A percentile compares a stretch with the other conserved stretches of the same genome.
These are phyloP conservation scores for Gymnoscelis rufifasciata DNA, from an alignment of 2,888 invertebrate genomes.

Conservation along the genomic window DNA sequence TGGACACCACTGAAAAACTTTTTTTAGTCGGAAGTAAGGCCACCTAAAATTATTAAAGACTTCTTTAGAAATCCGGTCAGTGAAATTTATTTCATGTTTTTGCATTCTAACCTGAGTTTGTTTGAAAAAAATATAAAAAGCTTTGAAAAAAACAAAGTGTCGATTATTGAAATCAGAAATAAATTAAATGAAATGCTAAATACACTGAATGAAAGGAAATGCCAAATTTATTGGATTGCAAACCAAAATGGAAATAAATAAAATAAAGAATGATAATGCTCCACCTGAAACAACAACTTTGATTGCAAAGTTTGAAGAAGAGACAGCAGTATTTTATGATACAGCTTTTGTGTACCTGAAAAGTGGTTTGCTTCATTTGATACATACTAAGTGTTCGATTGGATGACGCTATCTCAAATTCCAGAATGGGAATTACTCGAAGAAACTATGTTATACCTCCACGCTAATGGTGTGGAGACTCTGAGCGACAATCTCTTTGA, in stretches of 20 bases:
- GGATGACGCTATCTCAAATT: slow-evolving; percentile 15
- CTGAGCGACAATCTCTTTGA: slow-evolving; percentile 11
- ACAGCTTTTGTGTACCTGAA: slow-evolving; percentile 17
- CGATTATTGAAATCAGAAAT: no score
- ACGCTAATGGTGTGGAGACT: slow-evolving; percentile 12
- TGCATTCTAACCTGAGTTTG: no score
- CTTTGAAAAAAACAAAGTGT: no score
- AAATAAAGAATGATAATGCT: slow-evolving; percentile 3
- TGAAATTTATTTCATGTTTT: no score
- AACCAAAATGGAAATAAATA: slow-evolving; percentile 15
- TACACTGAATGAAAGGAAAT: no score
- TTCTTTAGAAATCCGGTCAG: slow-evolving; percentile 1
- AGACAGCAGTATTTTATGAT: slow-evolving; percentile 16
- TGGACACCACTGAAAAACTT: slow-evolving; percentile 10
- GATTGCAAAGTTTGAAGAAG: slow-evolving; percentile 19
- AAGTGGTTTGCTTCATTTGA: slow-evolving; percentile 10
- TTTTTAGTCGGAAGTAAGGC: slow-evolving; percentile 2
- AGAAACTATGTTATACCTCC: slow-evolving; percentile 12
- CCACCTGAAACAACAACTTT: slow-evolving; percentile 12
- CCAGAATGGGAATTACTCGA: slow-evolving; percentile 10
- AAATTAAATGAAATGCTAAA: no score
- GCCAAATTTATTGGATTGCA: slow-evolving; percentile 8
- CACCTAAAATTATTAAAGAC: neutral
- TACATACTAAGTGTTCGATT: slow-evolving; percentile 13
- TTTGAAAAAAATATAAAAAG: no score